Evolutionary conservation across 1,140 invertebrate genomes (phyloP), one percentile per base, ranked within the genome.

Genomic region (Drosophila saltans): DNA sequence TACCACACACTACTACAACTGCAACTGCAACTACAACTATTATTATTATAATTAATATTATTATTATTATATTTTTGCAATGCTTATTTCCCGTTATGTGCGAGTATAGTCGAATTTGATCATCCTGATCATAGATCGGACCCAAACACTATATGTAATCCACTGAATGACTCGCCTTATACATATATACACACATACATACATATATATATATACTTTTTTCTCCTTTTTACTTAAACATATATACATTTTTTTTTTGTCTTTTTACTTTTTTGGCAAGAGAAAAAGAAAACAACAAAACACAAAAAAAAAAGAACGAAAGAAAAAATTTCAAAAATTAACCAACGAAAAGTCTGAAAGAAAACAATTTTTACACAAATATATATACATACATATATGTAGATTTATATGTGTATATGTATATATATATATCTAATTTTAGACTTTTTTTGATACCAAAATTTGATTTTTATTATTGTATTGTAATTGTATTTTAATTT

Each of bases 381-480:
- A 24, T 52, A 26, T 52, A 52, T 26, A 52, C 10, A 52, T 10
- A 24, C 2, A 52, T 24, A 24, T 40, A 11, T 40, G n/a, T 24
- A 52, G 10, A 52, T 26, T 9, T 9, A 52, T 24, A 10, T 40
- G 11, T 40, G n/a, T 24, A 52, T 52, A 24, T 24, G 33, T 41
- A 41, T 33, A 58, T 33, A 36, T 36, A 63, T 16, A 45, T 63
- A 48, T 8, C 21, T 52, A 52, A 52, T 52, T 52, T 52, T 52
- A 52, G 21, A 52, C 36, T 59, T 65, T 75, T 83, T 80, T 81
- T 74, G 69, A 86, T 86, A 89, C 83, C 83, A 86, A 86, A 86
- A 80, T 86, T 73, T 77, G 65, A 77, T 71, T 80, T 76, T 52
- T 52, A 11, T 24, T 48, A 30, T 36, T 36, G 33, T 36, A 36